phyloP scores from a whole-genome alignment of 2,113 vertebrate genomes.

The Pterocles gutturalis region DNA sequence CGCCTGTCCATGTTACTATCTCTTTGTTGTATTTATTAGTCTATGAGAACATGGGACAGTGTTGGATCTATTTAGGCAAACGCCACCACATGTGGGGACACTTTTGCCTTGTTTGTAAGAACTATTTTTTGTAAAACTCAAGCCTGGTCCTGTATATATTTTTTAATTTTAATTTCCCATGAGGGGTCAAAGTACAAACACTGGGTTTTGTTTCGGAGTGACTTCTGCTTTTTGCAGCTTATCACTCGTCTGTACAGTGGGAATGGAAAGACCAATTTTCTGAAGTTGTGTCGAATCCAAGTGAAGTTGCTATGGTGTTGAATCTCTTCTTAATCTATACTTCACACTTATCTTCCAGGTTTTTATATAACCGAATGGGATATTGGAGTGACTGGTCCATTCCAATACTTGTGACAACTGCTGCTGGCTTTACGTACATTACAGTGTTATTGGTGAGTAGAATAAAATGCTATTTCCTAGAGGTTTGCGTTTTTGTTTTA shows the following conservation, averaged over 20 bases:
- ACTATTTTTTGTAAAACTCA: background rate
- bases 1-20: background rate
- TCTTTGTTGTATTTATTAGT: background rate
- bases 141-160: background rate
- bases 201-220: background rate
- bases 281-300: background rate
- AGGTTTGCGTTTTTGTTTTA: background rate
- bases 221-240: background rate
- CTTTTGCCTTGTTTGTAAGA: background rate
- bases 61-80: background rate
- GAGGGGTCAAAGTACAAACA: background rate
- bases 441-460: constrained; percentile 86
- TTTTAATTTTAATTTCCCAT: background rate
- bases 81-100: background rate
- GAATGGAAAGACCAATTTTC: background rate
- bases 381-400: constrained; percentile 94
- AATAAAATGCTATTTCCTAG: background rate
- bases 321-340: background rate
- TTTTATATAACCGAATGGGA: constrained; percentile 90
- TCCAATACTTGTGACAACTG: constrained; percentile 88
- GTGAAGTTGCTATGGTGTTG: background rate
- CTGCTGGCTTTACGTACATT: constrained; percentile 89
- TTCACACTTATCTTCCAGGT: constrained; percentile 78
- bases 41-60: background rate
- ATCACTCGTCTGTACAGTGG: accelerated